Evolutionary conservation across 2,113 vertebrate species (phyloP).

Genomic region (Sphyrna mokarran): DNA sequence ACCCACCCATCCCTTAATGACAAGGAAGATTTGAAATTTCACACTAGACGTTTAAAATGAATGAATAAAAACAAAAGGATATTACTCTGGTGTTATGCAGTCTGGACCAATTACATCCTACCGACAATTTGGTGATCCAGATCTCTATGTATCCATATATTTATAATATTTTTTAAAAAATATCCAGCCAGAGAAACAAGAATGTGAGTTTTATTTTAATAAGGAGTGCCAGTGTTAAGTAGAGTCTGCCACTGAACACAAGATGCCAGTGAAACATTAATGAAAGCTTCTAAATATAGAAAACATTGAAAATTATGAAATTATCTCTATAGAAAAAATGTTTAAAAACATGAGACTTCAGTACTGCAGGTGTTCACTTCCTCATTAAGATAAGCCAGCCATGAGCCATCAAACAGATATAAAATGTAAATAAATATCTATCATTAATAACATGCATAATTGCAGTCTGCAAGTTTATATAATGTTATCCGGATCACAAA

Average conservation of each 20-base stretch:
- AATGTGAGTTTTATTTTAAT: background rate
- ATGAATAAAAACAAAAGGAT: background rate
- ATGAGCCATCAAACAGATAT: background rate
- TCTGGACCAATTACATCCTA: background rate
- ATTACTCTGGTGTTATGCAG: background rate
- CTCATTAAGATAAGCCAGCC: background rate
- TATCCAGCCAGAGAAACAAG: background rate
- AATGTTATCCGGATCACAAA: background rate
- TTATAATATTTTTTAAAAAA: background rate
- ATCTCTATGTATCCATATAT: background rate
- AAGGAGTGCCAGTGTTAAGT: background rate
- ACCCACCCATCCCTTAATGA: background rate
- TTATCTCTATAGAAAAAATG: background rate
- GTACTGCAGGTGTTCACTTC: background rate
- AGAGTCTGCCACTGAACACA: background rate
- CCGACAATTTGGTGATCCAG: background rate
- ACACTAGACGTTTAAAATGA: background rate
- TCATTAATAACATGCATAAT: background rate
- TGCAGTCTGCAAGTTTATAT: background rate
- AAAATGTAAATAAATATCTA: background rate
- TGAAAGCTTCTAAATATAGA: background rate
- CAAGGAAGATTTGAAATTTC: background rate
- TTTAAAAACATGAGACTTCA: conserved; percentile 16
- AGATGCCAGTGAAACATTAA: background rate
- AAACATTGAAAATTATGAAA: background rate